Evolutionary conservation across 2,888 invertebrate genomes (phyloP), one percentile per base, ranked within the genome.

Genomic region (Celastrina argiolus): DNA sequence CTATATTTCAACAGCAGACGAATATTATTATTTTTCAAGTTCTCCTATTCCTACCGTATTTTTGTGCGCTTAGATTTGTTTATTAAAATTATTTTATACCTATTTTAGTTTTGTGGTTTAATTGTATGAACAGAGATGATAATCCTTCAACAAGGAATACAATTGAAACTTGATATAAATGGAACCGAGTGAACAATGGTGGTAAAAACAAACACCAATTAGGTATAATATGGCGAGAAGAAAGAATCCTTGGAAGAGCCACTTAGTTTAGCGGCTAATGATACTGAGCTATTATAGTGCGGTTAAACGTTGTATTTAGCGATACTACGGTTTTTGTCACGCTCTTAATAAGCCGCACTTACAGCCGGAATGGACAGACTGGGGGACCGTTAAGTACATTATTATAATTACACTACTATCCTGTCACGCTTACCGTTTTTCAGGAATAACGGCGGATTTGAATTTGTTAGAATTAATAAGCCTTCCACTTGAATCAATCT

Each of bases 361-460:
- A 18, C 66, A 31, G 31, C 42, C 42, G 59, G 41, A 42, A 66
- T 59, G 59, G 41, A 66, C 69, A 68, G 67, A 67, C 70, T 74
- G 67, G 71, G 66, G 42, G 39, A 77, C 28, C 78, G 82, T 6
- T 78, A 81, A 68, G 78, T 56, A 22, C 39, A 36, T 36, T 39
- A 36, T 18, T 22, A 14, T 61, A 61, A 61, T 22, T 61, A 39
- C 39, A 22, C 36, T n/a, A 36, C 39, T 36, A 61, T 36, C 22
- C 61, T 39, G 18, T 39, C 61, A 14, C 10, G 61, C 7, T 36
- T 22, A 45, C 16, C 12, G 51, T 51, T 51, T 51, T 45, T 51
- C 22, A 10, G 12, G 51, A 3, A 22, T 51, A 51, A 51, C 51
- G 22, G 51, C 4, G 22, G 22, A 51, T 26, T 4, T 14, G 36